Base-by-base conservation (phyloP, 2,888 invertebrate species). In the Nomada goodeniana region DNA sequence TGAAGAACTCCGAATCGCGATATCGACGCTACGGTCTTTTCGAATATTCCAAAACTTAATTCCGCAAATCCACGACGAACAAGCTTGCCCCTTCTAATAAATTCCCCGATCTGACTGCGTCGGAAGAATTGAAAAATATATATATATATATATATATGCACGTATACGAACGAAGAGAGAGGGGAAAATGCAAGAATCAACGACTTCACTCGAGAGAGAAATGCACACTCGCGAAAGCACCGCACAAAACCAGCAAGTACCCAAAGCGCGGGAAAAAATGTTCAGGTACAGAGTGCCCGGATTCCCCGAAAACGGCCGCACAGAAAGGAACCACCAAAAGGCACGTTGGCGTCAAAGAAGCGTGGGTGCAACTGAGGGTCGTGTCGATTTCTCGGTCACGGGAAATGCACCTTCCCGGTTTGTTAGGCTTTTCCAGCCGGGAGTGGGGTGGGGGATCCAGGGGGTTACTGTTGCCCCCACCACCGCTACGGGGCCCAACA, bases 311-410 rank as follows among this genome's bases (percentile, higher is more conserved):
- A n/a, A 18, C 7, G 0, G 1, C 7, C 36, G 29, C 47, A 47
- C 44, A 2, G 57, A 11, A 55, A 23, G 36, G 42, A 53, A 73
- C 60, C 15, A 18, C 59, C 42, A 93, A 89, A 87, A 75, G 47
- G 68, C 73, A 83, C 81, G 82, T 85, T 82, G 42, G 88, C 10
- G 59, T 7, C 69, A 68, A 86, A 79, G 83, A 83, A 55, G 92
- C 91, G 91, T 91, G 90, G 90, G 91, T 81, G 91, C 88, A 82
- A 92, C 92, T 91, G 91, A 91, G 67, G 81, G 29, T 50, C 64
- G 69, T 65, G 20, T 26, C 57, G 52, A 53, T 72, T 75, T n/a
- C 63, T 55, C 47, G 50, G 15, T 44, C 55, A 23, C 74, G 82
- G 79, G 84, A 86, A 86, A 84, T 67, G 60, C 83, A 77, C 76